Evolutionary conservation across 1,140 invertebrate species (phyloP).

Genomic region (Procambarus clarkii): DNA sequence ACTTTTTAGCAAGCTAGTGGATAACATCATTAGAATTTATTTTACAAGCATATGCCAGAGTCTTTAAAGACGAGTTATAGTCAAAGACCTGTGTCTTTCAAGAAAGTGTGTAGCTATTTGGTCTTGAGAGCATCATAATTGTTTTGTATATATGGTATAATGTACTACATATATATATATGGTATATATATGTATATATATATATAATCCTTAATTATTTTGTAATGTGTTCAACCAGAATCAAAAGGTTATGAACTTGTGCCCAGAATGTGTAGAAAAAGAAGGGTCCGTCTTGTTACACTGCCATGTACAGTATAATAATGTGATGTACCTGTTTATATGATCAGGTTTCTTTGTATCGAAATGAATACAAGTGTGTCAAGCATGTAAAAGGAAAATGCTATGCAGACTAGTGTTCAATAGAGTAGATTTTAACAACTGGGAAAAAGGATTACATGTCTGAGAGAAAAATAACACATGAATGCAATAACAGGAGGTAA

Average conservation of each 20-base stretch:
- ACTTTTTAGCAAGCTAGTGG: slow-evolving; percentile 2
- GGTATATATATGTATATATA: too few species aligned
- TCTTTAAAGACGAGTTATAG: slow-evolving; percentile 7
- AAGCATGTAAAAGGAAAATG: neutral
- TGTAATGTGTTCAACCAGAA: slow-evolving; percentile 19
- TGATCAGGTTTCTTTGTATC: neutral
- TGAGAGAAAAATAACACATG: too few species aligned
- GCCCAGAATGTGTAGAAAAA: slow-evolving; percentile 26
- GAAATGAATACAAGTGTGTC: neutral
- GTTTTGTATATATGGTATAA: neutral
- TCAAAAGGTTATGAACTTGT: slow-evolving; percentile 22
- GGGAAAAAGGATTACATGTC: too few species aligned
- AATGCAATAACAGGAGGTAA: too few species aligned
- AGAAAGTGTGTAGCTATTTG: slow-evolving; percentile 3
- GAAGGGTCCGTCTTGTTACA: slow-evolving; percentile 50
- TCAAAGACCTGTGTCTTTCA: slow-evolving; percentile 22
- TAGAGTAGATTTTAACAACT: too few species aligned
- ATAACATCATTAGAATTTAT: slow-evolving; percentile 5
- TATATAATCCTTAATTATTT: neutral
- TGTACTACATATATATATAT: neutral
- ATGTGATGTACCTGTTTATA: slow-evolving; percentile 19
- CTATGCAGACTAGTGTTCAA: too few species aligned
- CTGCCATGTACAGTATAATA: slow-evolving; percentile 49
- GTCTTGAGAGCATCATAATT: slow-evolving; percentile 1
- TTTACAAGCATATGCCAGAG: slow-evolving; percentile 11